Evolutionary conservation across 2,797 vertebrate species (phyloP).

Genomic region (Salmo trutta): DNA sequence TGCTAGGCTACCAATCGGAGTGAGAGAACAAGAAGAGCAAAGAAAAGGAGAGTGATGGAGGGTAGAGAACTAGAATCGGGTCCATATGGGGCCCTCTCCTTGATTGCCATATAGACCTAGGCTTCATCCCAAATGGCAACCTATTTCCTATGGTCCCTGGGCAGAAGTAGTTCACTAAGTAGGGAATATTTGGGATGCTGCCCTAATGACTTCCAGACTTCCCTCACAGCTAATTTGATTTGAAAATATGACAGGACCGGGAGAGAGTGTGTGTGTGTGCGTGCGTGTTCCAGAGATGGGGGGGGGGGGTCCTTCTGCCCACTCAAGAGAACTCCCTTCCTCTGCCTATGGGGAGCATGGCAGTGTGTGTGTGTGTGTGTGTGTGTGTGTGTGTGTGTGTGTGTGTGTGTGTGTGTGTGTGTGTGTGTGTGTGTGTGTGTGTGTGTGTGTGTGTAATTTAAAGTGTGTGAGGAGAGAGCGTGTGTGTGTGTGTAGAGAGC

Average conservation of each 20-base stretch:
- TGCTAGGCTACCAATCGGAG: background rate
- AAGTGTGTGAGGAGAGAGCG: conserved; percentile 3
- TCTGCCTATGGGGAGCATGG: conserved; percentile 45
- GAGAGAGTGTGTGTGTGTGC: conserved; percentile 32
- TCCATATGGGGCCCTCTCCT: conserved; percentile 29
- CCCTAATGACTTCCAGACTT: conserved; percentile 73
- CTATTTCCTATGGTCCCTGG: background rate
- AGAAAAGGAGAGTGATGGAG: conserved; percentile 25
- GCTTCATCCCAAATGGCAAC: background rate
- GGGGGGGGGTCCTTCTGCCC: conserved; percentile 42
- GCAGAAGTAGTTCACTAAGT: background rate
- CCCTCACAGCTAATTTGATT: conserved; percentile 21
- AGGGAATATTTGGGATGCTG: conserved; percentile 44
- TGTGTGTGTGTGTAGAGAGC: conserved; percentile 16
- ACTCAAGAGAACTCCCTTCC: conserved; percentile 33
- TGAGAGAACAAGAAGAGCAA: background rate
- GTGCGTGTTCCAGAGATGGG: conserved; percentile 31
- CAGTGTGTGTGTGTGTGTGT: background rate
- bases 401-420: background rate
- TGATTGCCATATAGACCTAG: background rate
- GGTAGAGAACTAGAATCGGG: background rate
- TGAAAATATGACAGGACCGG: conserved; percentile 57
- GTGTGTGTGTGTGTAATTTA: conserved; percentile 18
- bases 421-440: conserved; percentile 10
- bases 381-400: no score